Evolutionary conservation across 2,113 vertebrate genomes (phyloP), one percentile per base, ranked within the genome.

Genomic region (Tachysurus fulvidraco): DNA sequence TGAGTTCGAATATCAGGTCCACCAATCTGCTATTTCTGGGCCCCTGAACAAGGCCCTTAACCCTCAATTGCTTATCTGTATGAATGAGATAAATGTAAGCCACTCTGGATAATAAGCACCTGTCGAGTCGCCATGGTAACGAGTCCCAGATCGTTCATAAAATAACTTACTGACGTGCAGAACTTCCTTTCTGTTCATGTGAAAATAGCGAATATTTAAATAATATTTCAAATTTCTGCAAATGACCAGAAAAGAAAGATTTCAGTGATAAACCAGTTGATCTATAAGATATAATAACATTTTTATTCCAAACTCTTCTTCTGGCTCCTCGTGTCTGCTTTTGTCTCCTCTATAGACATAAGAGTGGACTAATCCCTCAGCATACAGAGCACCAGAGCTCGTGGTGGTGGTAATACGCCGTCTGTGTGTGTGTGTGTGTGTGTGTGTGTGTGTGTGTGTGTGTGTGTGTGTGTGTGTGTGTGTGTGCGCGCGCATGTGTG

Each of bases 391-490:
- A 28, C 52, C 11, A 21, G 83, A 71, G 60, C 62, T 69, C 1
- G 8, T 71, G 54, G 52, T 81, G 83, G 73, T 85, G 77, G 73
- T 85, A 64, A 81, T 69, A 65, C 21, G 16, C 23, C 50, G 9
- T 41, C 64, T 59, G 13, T 80, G 84, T 50, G 57, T 36, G 28
- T 36, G n/a, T 59, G 78, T 82, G 52, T 76, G 44, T 73, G 69
- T 71, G 67, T 71, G 67, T 71, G 67, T 41, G 67, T 71, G 67
- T 71, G 73, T 76, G 73, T 36, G 74, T 78, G 73, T 65, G 84
- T 85, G 84, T 78, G 84, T 50, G 57, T 36, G 28, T 36, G n/a
- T 59, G 78, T 82, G 52, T 76, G 44, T 73, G 69, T 71, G 67
- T 71, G 67, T 71, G 67, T 41, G 67, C 54, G 74, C 54, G 46